phyloP scores from a whole-genome alignment of 2,888 invertebrate species.

The Cheilosia pagana region DNA sequence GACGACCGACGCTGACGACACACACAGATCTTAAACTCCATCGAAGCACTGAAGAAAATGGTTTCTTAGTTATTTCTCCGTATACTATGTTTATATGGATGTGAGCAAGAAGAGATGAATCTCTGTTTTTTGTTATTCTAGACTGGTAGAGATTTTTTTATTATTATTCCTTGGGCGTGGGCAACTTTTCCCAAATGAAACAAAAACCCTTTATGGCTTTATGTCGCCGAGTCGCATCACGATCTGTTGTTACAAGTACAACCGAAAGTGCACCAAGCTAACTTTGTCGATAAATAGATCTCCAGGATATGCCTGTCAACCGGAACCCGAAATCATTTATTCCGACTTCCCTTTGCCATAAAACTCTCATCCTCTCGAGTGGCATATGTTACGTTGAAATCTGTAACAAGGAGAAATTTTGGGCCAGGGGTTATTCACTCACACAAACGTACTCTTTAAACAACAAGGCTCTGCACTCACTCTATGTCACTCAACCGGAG shows the following conservation, averaged over 20 bases:
- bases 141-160: constrained; percentile 11
- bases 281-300: constrained; percentile 8
- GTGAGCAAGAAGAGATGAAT: constrained; percentile 4
- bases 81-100: background rate
- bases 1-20: constrained; percentile 22
- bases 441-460: constrained; percentile 24
- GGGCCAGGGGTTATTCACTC: constrained; percentile 51
- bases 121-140: constrained; percentile 4
- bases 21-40: constrained; percentile 44
- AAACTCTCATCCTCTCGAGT: constrained; percentile 46
- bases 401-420: constrained; percentile 56
- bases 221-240: constrained; percentile 31
- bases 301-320: constrained; percentile 55
- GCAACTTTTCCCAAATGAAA: constrained; percentile 45
- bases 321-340: constrained; percentile 59
- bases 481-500: constrained; percentile 57
- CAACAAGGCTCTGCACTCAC: constrained; percentile 15
- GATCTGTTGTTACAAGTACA: constrained; percentile 16
- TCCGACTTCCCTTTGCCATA: constrained; percentile 47
- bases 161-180: constrained; percentile 48
- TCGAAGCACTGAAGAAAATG: constrained; percentile 36
- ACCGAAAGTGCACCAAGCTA: too few relatives aligned
- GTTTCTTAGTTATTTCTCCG: constrained; percentile 13
- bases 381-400: constrained; percentile 57
- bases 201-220: constrained; percentile 48